Base-by-base conservation (phyloP, 37 sponge, comb jelly and placozoan genomes). In the Bolinopsis microptera region DNA sequence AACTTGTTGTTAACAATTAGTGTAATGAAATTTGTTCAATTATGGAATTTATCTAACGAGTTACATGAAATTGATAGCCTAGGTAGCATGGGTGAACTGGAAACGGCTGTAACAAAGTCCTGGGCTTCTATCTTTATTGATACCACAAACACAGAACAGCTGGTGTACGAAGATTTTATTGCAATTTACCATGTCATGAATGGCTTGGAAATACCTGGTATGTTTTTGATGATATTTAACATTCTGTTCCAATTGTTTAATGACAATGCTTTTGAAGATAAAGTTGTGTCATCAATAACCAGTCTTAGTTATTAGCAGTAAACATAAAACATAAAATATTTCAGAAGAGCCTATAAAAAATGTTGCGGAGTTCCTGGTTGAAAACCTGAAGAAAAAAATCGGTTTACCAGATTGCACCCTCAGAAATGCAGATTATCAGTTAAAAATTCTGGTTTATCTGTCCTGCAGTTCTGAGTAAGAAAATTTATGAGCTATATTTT, bases 361-460 rank as follows among this genome's bases (percentile, higher is more conserved):
- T 72, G 75, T 72, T 28, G 31, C 27, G 2, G 75, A 72, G 31
- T 72, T 30, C 25, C 27, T 72, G 18, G 27, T 28, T 72, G 75
- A 72, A 28, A 72, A 72, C 5, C 18, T 72, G 26, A 72, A 72
- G 26, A 28, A 72, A 5, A 72, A 72, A 21, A 24, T 72, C 3
- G 26, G 18, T n/a, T 24, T 72, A 28, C 27, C 27, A 8, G 75
- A 72, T n/a, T 72, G 31, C 32, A 72, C 75, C 32, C 27, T n/a
- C 2, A 72, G 75, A 72, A 21, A 72, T 72, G 75, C 75, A 23
- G 75, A 72, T 72, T 72, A 72, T 72, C 75, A 72, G 75, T 72
- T 72, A 3, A 72, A 72, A 21, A 72, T 72, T 21, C 75, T 72
- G 5, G 31, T 72, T 28, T 72, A 72, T 72, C 75, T 72, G 31